Conservation (phyloP, 2,888 invertebrate species). For the Phyllotreta cruciferae region DNA sequence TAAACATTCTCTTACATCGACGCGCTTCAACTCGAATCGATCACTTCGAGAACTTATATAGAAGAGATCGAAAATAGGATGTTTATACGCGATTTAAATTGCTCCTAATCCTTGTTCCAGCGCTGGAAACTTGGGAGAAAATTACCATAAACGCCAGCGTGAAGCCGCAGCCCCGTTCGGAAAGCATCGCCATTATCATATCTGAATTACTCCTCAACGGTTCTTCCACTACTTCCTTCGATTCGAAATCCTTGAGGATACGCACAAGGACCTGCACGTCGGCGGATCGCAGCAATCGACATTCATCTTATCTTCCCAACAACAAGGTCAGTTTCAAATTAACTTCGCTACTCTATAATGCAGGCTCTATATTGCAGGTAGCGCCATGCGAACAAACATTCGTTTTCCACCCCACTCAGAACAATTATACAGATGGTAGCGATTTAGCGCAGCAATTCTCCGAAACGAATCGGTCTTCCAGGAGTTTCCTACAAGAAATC, state of each 20-base stretch:
- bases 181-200: conserved; percentile 71
- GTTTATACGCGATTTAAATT: not conserved
- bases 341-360: not conserved
- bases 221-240: conserved; percentile 46
- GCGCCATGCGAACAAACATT: conserved; percentile 59
- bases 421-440: conserved; percentile 60
- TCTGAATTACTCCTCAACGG: conserved; percentile 63
- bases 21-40: too few relatives aligned
- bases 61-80: not conserved
- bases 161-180: conserved; percentile 74
- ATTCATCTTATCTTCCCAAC: conserved; percentile 59
- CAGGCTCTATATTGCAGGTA: too few relatives aligned
- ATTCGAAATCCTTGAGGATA: conserved; percentile 49
- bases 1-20: too few relatives aligned
- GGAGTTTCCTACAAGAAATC: conserved; percentile 64
- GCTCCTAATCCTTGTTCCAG: conserved; percentile 57
- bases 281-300: conserved; percentile 56
- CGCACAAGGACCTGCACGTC: conserved; percentile 56
- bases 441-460: conserved; percentile 52
- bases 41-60: not conserved
- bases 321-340: conserved; percentile 45
- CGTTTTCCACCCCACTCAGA: conserved; percentile 59
- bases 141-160: conserved; percentile 65
- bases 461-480: conserved; percentile 52
- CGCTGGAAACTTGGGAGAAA: conserved; percentile 78